Conservation (phyloP, 1,140 invertebrate species). For the Dendroctonus ponderosae region DNA sequence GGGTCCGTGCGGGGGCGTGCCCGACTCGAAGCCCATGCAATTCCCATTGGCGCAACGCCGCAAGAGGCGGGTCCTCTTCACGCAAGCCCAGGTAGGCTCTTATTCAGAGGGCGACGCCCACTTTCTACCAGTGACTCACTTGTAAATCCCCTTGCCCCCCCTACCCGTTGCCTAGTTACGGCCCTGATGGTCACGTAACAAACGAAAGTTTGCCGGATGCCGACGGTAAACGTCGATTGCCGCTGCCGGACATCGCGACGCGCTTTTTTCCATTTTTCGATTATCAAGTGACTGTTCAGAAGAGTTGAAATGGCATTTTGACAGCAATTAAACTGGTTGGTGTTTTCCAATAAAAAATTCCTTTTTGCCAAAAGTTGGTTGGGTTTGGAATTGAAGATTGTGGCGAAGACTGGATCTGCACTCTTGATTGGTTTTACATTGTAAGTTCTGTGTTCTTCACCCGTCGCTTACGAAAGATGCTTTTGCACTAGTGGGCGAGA, state of each 20-base stretch:
- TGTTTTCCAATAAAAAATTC: no score
- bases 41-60: slow-evolving; percentile 86
- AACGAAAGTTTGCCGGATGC: slow-evolving; percentile 29
- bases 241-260: not conserved
- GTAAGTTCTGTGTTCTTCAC: no score
- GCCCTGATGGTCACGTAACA: slow-evolving; percentile 23
- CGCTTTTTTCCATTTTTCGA: slow-evolving; percentile 5
- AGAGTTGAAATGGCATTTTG: no score
- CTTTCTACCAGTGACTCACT: slow-evolving; percentile 10
- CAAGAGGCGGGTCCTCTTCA: slow-evolving; percentile 96
- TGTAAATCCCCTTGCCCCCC: slow-evolving; percentile 20
- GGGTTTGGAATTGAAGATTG: no score
- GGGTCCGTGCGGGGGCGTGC: slow-evolving; percentile 67
- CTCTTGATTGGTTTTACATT: no score
- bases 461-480: no score
- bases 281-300: not conserved
- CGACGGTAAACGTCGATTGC: slow-evolving; percentile 29
- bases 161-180: slow-evolving; percentile 17
- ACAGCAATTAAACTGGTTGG: no score
- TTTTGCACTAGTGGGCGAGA: no score
- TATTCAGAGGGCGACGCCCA: slow-evolving; percentile 3
- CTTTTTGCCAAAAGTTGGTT: no score
- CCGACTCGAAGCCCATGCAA: slow-evolving; percentile 85
- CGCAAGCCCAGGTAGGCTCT: slow-evolving; percentile 87
- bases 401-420: no score